Base-by-base conservation (phyloP, 2,888 invertebrate genomes). In the Thecophora atra region DNA sequence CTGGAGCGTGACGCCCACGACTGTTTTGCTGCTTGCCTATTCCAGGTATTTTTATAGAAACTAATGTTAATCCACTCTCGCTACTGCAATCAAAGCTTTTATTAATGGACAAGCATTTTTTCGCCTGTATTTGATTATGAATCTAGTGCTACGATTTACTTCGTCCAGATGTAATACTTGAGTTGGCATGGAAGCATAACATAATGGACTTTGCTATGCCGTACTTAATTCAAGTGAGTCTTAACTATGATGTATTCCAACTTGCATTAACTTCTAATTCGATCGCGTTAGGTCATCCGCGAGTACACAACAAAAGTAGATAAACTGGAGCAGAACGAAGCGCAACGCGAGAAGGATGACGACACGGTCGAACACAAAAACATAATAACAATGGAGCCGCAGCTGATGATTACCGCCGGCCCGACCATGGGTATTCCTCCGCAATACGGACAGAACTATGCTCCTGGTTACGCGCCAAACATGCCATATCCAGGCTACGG, bases 151-250 rank as follows among this genome's bases (percentile, higher is more conserved):
- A 99, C 86, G 99, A 99, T 88, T 90, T 99, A 75, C 89, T 99
- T 82, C 94, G 97, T 87, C 99, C 99, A 3, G 99, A 99, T 86
- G 97, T 99, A 44, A 98, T 99, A 78, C 89, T 99, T 80, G 99
- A 99, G 87, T 88, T 99, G 75, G 96, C 99, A 78, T 99, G 99
- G 98, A 91, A 96, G 88, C 97, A 99, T 88, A 95, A 97, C 86
- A 99, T 99, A 82, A 96, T 97, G 92, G 98, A 99, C 90, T 99
- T 97, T 86, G 99, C 99, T 74, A 99, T 99, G 99, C 99, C 99
- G 73, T 99, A 96, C 89, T 92, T 99, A 86, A 98, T 99, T 82
- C 99, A 99, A 91, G 95, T 96, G 82, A 82, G 75, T 72, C 21
- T 51, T 17, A n/a, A 28, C 17, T 37, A 15, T 4, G 15, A 21